Evolutionary conservation across 1,140 invertebrate species (phyloP), one percentile per base, ranked within the genome.

Genomic region (Ptiloglossa arizonensis): DNA sequence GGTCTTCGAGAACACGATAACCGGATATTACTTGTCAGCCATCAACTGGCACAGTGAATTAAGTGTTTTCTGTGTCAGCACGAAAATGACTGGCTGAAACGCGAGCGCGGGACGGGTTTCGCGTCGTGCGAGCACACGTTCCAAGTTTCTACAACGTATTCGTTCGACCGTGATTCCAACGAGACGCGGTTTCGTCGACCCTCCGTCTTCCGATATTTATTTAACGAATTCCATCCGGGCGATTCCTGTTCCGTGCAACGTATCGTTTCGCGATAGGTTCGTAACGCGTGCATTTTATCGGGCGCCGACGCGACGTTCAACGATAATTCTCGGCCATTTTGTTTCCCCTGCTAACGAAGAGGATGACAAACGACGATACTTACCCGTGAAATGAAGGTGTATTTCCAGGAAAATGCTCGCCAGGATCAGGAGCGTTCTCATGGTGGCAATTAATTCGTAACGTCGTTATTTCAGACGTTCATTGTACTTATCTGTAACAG

Each of bases 21-120:
- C 80, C 82, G 88, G 89, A 90, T 88, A 90, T 90, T 89, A 86
- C 87, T 88, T 85, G 86, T 89, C 88, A 81, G 81, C 56, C 59
- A 86, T 84, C 73, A 66, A 56, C 60, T 46, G 54, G 50, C 63
- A 54, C 67, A 52, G 57, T 60, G 75, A 86, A 88, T 90, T 85
- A 88, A 90, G 85, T 88, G 86, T 87, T 89, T 90, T 88, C 70
- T 70, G 71, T 50, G 77, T 66, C 52, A 80, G 74, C 86, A 79
- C 60, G 80, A 82, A 82, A 88, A 81, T 85, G 78, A 87, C 71
- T 87, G 56, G 71, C 27, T 67, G 57, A 81, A 83, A 81, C 52
- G 70, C 71, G 52, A 70, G 56, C 48, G 32, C 35, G 57, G 48
- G 69, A 78, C 48, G 54, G 29, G n/a, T 64, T 78, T 70, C 56